phyloP scores from a whole-genome alignment of 2,888 invertebrate species.

The Alloscopus bannaensis region DNA sequence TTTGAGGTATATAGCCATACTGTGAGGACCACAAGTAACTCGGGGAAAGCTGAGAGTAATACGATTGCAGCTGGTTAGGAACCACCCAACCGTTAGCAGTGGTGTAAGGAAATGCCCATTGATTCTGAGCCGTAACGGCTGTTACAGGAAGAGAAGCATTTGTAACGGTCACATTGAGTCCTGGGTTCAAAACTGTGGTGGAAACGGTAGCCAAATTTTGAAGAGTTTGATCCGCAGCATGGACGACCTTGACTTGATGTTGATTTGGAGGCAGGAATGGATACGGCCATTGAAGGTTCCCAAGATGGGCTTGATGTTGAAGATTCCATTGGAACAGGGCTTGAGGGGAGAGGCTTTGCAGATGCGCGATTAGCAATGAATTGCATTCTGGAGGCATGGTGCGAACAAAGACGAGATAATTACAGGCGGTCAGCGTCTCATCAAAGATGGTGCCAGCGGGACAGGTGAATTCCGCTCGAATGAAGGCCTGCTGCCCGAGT shows the following conservation, averaged over 20 bases:
- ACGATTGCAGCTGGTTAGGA: conserved; percentile 36
- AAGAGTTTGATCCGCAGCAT: conserved; percentile 4
- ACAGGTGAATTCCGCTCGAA: conserved; percentile 52
- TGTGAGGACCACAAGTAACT: not conserved
- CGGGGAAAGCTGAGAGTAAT: conserved; percentile 21
- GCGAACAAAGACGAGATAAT: conserved; percentile 58
- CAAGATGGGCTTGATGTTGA: not conserved
- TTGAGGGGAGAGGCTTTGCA: not conserved
- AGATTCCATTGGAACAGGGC: not conserved
- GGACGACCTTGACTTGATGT: not conserved
- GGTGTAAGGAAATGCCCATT: not conserved
- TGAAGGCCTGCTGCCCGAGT: conserved; percentile 12
- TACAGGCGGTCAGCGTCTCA: conserved; percentile 61
- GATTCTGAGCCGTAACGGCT: not conserved
- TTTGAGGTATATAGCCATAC: too few species aligned
- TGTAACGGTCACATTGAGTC: not conserved
- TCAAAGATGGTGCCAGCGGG: conserved; percentile 67
- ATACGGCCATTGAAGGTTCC: not conserved
- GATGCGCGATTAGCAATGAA: not conserved
- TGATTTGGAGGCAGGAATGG: not conserved
- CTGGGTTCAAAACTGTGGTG: not conserved
- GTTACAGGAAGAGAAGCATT: not conserved
- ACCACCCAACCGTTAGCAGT: conserved; percentile 32
- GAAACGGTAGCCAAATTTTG: conserved; percentile 1
- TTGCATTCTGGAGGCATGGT: conserved; percentile 54